Base-by-base conservation (phyloP, 2,797 vertebrate genomes). In the Pangasius sanitwongsei region DNA sequence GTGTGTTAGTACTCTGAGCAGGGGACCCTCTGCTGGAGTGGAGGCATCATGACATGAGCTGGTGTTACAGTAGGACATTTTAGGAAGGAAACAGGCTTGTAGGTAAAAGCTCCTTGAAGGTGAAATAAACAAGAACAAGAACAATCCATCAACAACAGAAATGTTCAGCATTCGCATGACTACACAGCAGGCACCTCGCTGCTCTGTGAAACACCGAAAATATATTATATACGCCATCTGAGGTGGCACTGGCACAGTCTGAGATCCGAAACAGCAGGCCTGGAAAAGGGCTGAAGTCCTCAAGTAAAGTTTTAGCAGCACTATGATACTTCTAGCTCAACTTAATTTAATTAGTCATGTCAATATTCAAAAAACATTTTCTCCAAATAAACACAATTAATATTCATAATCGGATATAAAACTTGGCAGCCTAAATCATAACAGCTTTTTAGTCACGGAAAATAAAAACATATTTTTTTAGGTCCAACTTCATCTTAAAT, bases 371-470 rank as follows among this genome's bases (percentile, higher is more conserved):
- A 61, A 59, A 25, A 23, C 34, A 25, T 37, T 83, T 50, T 72
- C 57, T 6, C 34, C 41, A 75, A 61, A 72, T 67, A 23, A 89
- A 85, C 70, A 82, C 50, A 37, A 34, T 31, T 83, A 89, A 86
- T 87, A 83, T 90, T 87, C 75, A 88, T 11, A n/a, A 63, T 28
- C 2, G 0, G 59, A 63, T 65, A 28, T 16, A 65, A 83, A 83
- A 8, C 59, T n/a, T 83, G 81, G 81, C 37, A 83, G 59, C 81
- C 53, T 16, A 16, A 87, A 75, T 89, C 75, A 83, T 88, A 87
- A 70, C 87, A 89, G 86, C 90, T 63, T 82, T 65, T 87, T 84
- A 70, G 91, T 75, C 50, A 48, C 81, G 65, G 75, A 91, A 53
- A 53, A 87, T 37, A 83, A 84, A 90, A 55, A 88, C 69, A n/a